Evolutionary conservation across 2,113 vertebrate species (phyloP).

Genomic region (Menidia beryllina): DNA sequence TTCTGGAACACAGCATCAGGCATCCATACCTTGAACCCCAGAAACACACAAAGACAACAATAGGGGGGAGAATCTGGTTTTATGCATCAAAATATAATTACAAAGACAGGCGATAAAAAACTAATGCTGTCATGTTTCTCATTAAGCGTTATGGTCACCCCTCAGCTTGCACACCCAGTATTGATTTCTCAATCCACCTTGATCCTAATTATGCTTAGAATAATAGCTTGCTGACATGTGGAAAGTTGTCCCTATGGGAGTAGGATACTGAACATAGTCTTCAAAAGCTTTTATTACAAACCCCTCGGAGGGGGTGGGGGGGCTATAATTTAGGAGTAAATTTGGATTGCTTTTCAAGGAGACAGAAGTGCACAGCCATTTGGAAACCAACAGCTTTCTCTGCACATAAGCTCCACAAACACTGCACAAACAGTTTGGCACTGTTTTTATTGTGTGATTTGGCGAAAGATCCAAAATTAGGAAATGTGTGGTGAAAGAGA

Average conservation of each 20-base stretch:
- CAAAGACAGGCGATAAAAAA: conserved; percentile 61
- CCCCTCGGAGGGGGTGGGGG: conserved; percentile 31
- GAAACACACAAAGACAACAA: conserved; percentile 29
- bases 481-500: conserved; percentile 16
- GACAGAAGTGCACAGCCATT: conserved; percentile 35
- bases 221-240: conserved; percentile 66
- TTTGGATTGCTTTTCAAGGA: conserved; percentile 45
- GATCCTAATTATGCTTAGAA: conserved; percentile 71
- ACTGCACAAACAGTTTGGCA: conserved; percentile 15
- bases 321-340: conserved; percentile 53
- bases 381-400: conserved; percentile 27
- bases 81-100: conserved; percentile 30
- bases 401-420: conserved; percentile 7
- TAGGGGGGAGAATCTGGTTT: conserved; percentile 4
- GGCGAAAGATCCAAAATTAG: conserved; percentile 17
- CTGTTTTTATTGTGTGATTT: conserved; percentile 26
- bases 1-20: conserved; percentile 16
- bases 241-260: conserved; percentile 47
- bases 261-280: conserved; percentile 52
- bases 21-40: background rate
- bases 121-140: conserved; percentile 64
- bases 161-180: conserved; percentile 29
- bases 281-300: conserved; percentile 58
- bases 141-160: conserved; percentile 60
- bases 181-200: conserved; percentile 67